Evolutionary conservation across 2,797 vertebrate genomes (phyloP).

Genomic region (Lithobates pipiens): DNA sequence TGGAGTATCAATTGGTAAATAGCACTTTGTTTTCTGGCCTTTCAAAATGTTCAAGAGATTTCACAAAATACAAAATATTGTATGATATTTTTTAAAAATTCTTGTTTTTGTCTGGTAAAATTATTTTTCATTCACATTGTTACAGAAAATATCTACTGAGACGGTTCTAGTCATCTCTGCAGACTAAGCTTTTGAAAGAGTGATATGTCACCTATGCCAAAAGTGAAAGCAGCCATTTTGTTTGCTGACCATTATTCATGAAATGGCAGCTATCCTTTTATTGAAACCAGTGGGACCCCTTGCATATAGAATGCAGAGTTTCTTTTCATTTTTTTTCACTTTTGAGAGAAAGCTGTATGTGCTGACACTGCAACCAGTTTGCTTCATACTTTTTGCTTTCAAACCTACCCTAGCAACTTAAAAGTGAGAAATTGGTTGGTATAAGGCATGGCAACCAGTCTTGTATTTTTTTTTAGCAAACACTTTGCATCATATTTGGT

Average conservation of each 20-base stretch:
- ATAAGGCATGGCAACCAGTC: background rate
- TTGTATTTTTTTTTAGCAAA: no score
- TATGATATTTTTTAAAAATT: slow-evolving; percentile 35
- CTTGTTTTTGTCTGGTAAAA: slow-evolving; percentile 1
- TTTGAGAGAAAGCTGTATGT: no score
- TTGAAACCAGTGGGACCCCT: background rate
- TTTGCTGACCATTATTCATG: background rate
- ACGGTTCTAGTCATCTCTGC: slow-evolving; percentile 7
- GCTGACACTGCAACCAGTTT: no score
- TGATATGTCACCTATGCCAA: background rate
- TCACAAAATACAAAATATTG: slow-evolving; percentile 32
- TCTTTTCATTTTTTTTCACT: no score
- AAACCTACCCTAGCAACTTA: background rate
- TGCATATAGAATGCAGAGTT: no score
- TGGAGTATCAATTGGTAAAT: slow-evolving; percentile 44
- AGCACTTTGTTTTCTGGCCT: slow-evolving; percentile 54
- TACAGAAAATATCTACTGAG: slow-evolving; percentile 39
- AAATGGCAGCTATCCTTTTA: background rate
- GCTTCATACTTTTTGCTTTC: background rate
- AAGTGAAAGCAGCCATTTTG: slow-evolving; percentile 19
- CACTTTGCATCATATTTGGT: background rate
- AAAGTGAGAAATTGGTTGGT: background rate
- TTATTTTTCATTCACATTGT: slow-evolving; percentile 35
- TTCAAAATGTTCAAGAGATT: slow-evolving; percentile 47
- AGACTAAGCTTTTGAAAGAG: background rate